These are phyloP conservation scores for Hyphantria cunea DNA, from an alignment of 1,140 invertebrate genomes.

Conservation along the genomic window DNA sequence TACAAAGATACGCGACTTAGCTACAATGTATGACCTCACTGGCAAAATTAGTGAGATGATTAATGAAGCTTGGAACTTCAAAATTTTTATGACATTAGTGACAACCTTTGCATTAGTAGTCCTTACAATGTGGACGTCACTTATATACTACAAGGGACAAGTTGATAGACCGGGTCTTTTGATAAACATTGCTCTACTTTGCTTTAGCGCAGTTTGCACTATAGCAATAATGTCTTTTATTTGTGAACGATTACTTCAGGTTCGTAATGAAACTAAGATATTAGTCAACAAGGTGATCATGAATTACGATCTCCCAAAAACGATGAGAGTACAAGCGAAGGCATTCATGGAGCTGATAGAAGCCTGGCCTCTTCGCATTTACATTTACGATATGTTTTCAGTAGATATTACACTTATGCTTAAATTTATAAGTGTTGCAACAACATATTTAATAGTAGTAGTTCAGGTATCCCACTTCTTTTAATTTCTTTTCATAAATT, in stretches of 20 bases:
- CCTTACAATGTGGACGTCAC: no score
- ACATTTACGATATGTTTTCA: no score
- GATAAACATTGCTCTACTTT: slow-evolving; percentile 44
- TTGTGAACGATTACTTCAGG: no score
- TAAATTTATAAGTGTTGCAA: slow-evolving; percentile 61
- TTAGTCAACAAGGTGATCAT: no score
- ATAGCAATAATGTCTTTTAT: no score
- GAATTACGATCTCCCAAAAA: no score
- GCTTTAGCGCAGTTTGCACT: slow-evolving; percentile 42
- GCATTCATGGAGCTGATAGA: no score
- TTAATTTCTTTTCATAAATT: no score
- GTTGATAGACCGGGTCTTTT: slow-evolving; percentile 27
- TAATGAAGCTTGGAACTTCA: slow-evolving; percentile 57
- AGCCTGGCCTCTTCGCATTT: no score
- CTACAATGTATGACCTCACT: slow-evolving; percentile 44
- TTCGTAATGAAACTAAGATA: no score
- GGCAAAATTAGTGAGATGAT: slow-evolving; percentile 48
- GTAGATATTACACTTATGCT: slow-evolving; percentile 51
- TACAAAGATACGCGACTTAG: slow-evolving; percentile 52
- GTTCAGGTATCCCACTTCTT: slow-evolving; percentile 54
- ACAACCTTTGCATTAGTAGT: slow-evolving; percentile 55
- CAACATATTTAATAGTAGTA: no score
- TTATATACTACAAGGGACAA: slow-evolving; percentile 42
- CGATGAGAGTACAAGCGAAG: no score
- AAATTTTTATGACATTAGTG: slow-evolving; percentile 55